Evolutionary conservation across 2,113 vertebrate species (phyloP).

Genomic region (Pseudonaja textilis): DNA sequence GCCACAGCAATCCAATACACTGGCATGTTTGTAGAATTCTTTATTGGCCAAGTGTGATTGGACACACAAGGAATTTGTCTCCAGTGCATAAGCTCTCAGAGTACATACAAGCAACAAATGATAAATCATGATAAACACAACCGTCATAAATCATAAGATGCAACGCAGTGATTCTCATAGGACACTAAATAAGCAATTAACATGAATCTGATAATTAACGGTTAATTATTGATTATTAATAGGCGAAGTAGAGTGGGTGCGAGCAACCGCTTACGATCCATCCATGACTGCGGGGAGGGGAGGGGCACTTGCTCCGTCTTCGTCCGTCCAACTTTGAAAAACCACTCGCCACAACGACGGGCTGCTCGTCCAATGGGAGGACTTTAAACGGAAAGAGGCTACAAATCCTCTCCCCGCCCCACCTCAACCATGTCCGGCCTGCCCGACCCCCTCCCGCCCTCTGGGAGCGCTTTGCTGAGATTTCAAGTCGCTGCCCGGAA

Average conservation of each 20-base stretch:
- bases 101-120: too few relatives aligned
- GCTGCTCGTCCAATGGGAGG: background rate
- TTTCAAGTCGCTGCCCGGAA: background rate
- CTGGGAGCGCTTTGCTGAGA: background rate
- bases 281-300: constrained; percentile 9
- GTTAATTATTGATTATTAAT: background rate
- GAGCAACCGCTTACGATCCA: background rate
- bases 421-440: background rate
- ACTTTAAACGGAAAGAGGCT: background rate
- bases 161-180: too few relatives aligned
- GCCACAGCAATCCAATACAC: background rate
- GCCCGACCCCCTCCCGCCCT: background rate
- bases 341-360: background rate
- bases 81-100: too few relatives aligned
- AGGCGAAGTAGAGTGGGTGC: background rate
- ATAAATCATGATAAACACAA: too few relatives aligned
- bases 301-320: background rate
- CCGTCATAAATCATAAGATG: too few relatives aligned
- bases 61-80: too few relatives aligned
- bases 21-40: background rate
- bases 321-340: background rate
- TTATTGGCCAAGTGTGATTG: too few relatives aligned
- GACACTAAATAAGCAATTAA: too few relatives aligned
- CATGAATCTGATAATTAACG: too few relatives aligned
- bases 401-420: too few relatives aligned